Percentiles rank a stretch among this genome's conserved stretches.
These are phyloP conservation scores for Anolis apletophallus DNA, from an alignment of 2,797 vertebrate species.

Conservation along the genomic window DNA sequence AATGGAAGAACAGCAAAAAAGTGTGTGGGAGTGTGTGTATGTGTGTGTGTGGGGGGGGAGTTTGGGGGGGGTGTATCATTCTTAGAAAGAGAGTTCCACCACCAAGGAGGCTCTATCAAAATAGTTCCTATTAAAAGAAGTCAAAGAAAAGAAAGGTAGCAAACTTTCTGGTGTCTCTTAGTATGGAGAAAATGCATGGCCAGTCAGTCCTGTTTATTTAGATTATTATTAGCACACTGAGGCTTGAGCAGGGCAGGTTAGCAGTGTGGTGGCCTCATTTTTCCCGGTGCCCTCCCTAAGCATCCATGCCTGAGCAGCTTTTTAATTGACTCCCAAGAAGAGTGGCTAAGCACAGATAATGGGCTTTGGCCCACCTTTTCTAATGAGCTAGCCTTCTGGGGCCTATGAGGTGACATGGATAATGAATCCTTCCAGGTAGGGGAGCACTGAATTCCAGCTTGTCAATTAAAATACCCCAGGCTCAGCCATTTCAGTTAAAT, in stretches of 20 bases:
- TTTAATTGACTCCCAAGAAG: not conserved
- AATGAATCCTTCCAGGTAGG: not conserved
- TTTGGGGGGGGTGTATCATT: too few species aligned
- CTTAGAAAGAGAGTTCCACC: too few species aligned
- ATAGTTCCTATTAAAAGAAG: not conserved
- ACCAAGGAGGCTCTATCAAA: too few species aligned
- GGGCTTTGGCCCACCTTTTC: conserved; percentile 25
- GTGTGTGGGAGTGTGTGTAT: too few species aligned
- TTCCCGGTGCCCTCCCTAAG: not conserved
- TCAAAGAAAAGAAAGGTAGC: not conserved
- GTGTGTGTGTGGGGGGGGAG: too few species aligned
- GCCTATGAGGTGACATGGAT: conserved; percentile 37
- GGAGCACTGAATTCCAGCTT: rapidly evolving
- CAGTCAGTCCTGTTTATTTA: not conserved
- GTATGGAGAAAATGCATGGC: not conserved
- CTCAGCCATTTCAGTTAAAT: conserved; percentile 18
- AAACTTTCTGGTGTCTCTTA: not conserved
- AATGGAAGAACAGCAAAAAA: not conserved
- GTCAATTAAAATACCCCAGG: conserved; percentile 32
- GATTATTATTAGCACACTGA: not conserved
- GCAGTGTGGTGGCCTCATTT: not conserved
- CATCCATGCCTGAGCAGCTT: rapidly evolving
- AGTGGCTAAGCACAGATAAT: not conserved
- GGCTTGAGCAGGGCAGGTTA: not conserved
- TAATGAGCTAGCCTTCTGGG: conserved; percentile 7